Conservation (phyloP, 2,888 invertebrate species). For the Leptopterna dolabrata region DNA sequence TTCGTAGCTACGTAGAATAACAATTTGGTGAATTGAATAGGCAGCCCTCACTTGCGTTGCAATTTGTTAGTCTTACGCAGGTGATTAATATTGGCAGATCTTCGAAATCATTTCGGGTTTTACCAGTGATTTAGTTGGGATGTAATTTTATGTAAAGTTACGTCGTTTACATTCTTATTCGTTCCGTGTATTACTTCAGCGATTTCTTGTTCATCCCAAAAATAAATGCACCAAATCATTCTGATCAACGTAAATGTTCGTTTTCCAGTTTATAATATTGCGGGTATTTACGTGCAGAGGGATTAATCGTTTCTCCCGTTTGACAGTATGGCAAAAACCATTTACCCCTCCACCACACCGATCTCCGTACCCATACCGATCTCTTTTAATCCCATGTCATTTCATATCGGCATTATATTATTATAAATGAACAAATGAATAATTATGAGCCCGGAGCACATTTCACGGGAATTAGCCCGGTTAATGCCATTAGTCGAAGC, state of each 20-base stretch:
- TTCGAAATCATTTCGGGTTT: too few relatives aligned
- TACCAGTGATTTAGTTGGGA: too few relatives aligned
- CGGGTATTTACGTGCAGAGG: neutral
- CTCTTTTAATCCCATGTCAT: neutral
- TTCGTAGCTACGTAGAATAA: too few relatives aligned
- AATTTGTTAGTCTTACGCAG: too few relatives aligned
- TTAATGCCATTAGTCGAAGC: neutral
- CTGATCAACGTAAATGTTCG: neutral
- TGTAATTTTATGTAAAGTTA: too few relatives aligned
- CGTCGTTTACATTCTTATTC: too few relatives aligned
- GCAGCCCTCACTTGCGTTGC: too few relatives aligned
- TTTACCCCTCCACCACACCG: neutral
- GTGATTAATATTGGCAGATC: too few relatives aligned
- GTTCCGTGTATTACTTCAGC: too few relatives aligned
- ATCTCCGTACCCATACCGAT: neutral
- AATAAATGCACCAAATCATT: neutral
- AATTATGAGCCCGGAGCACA: neutral
- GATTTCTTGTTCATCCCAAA: too few relatives aligned
- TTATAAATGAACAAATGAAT: constrained; percentile 7
- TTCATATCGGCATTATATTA: constrained; percentile 7
- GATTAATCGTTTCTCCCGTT: neutral
- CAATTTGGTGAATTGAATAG: too few relatives aligned
- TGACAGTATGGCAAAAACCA: neutral
- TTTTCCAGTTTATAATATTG: neutral
- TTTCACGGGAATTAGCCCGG: neutral